These are phyloP conservation scores for Montipora cactus DNA, from an alignment of 64 coral and sea anemone species.

Conservation along the genomic window DNA sequence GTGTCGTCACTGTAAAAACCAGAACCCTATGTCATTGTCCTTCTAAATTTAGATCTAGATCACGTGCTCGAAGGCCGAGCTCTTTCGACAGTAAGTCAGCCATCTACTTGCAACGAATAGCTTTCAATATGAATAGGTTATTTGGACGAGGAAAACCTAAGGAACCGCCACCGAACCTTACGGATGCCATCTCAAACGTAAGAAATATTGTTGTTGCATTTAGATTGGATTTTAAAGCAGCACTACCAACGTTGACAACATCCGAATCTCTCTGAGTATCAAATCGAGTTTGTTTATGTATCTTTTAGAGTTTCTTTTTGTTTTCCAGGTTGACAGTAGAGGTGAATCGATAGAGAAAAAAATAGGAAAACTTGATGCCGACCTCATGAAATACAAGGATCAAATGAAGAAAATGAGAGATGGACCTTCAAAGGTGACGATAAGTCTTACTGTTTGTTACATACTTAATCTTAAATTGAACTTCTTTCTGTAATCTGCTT, in stretches of 20 bases:
- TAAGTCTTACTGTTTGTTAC: too few relatives aligned
- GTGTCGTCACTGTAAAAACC: not conserved
- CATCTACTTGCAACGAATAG: not conserved
- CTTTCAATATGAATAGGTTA: slow-evolving; percentile 95
- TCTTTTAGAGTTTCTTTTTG: not conserved
- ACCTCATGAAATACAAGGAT: slow-evolving; percentile 96
- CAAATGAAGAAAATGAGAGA: slow-evolving; percentile 99
- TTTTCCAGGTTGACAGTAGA: slow-evolving; percentile 89
- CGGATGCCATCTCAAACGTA: slow-evolving; percentile 95
- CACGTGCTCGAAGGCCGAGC: slow-evolving; percentile 46
- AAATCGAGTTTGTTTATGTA: too few relatives aligned
- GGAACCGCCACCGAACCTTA: slow-evolving; percentile 95
- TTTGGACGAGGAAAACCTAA: slow-evolving; percentile 94
- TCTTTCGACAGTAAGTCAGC: not conserved
- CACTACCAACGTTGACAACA: not conserved
- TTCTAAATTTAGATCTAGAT: slow-evolving; percentile 62
- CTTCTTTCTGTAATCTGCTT: too few relatives aligned
- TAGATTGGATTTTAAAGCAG: not conserved
- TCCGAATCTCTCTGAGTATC: not conserved
- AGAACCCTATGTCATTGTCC: slow-evolving; percentile 60
- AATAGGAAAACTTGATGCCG: slow-evolving; percentile 90
- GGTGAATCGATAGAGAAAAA: slow-evolving; percentile 99
- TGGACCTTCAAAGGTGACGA: slow-evolving; percentile 95
- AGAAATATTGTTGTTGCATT: slow-evolving; percentile 19
- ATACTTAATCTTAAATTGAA: too few relatives aligned